Base-by-base conservation (phyloP, 2,113 vertebrate species). In the Cynopterus brachyotis region DNA sequence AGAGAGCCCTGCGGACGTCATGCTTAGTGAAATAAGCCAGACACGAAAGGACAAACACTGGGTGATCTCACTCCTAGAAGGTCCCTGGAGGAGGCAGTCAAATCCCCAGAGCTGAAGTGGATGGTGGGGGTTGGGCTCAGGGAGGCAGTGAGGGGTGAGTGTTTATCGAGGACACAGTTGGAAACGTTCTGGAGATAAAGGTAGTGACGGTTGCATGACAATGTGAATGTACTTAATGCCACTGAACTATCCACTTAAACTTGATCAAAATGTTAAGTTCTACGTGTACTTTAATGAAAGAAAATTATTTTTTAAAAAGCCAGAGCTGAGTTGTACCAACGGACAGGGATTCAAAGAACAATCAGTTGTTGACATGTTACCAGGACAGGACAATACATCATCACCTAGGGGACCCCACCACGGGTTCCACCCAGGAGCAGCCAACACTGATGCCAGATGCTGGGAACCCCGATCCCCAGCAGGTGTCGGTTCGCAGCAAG, bases 341-440 rank as follows among this genome's bases (percentile, higher is more conserved):
- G 40, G n/a, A 17, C 81, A 50, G 89, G 73, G 42, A 19, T 70
- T 88, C 87, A 24, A 76, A 91, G 53, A 88, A 95, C 75, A 2
- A 47, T 32, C 89, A 37, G 62, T 76, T 94, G 72, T 82, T n/a
- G 2, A 40, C 67, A 5, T n/a, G 24, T 19, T 6, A 32, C 67
- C 2, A 10, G 53, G 35, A 88, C 4, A 42, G 12, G 9, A 4
- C 30, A 3, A 1, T 4, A 42, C 50, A 9, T 60, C n/a, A 35
- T 60, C n/a, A 35, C n/a, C 64, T 8, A 45, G 10, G 0, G 37
- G 45, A 67, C 0, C 42, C 19, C 19, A n/a, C 70, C 45, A 0
- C 78, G 45, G 35, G 42, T n/a, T 8, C 1, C 4, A 0, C 30
- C 59, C 72, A 11, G 75, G 42, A 45, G 6, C 53, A 94, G 76